These are phyloP conservation scores for Trichosurus vulpecula DNA, from an alignment of 2,797 vertebrate species.

Conservation along the genomic window DNA sequence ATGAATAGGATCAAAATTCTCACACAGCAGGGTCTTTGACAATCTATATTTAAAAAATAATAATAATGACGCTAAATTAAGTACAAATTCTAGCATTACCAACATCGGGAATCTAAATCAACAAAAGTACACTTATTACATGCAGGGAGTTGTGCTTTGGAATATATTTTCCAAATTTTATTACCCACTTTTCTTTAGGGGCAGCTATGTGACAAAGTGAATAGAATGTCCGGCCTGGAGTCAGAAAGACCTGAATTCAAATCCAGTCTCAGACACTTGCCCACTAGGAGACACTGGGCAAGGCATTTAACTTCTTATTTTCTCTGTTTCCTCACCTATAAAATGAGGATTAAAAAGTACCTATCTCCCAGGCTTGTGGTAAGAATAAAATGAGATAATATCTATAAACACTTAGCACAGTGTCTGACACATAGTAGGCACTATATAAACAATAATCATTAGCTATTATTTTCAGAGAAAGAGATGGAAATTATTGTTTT, in stretches of 20 bases:
- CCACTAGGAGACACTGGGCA: not conserved
- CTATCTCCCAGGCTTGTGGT: not conserved
- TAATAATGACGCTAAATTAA: not conserved
- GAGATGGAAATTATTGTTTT: not conserved
- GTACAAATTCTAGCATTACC: not conserved
- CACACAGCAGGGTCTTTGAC: not conserved
- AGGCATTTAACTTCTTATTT: not conserved
- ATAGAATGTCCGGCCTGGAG: not conserved
- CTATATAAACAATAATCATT: not conserved
- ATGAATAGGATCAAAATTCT: slow-evolving; percentile 8
- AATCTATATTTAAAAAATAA: not conserved
- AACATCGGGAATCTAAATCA: not conserved
- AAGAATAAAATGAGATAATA: not conserved
- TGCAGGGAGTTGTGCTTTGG: not conserved
- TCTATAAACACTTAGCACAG: not conserved
- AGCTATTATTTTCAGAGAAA: slow-evolving; percentile 10
- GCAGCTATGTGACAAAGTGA: not conserved
- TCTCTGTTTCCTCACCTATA: not conserved
- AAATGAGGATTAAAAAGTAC: not conserved
- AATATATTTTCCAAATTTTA: not conserved
- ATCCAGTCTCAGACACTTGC: not conserved
- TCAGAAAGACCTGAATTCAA: not conserved
- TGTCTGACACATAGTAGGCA: not conserved
- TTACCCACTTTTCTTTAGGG: not conserved
- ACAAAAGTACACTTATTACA: not conserved